A percentile compares a stretch with the other conserved stretches of the same genome.
phyloP scores from a whole-genome alignment of 2,797 vertebrate species.

The Nothura maculosa region DNA sequence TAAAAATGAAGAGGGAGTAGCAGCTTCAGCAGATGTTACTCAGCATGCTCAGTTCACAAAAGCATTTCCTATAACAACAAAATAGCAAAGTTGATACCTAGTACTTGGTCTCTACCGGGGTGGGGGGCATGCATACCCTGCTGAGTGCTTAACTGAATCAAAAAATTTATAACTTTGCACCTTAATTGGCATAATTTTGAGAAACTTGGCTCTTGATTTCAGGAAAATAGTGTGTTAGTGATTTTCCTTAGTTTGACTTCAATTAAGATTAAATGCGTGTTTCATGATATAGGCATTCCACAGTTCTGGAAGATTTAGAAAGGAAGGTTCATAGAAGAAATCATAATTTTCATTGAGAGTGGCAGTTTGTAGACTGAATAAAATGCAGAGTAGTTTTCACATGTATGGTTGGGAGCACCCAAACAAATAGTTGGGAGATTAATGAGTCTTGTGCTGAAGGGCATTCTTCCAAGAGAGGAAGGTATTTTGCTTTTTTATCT shows the following conservation, averaged over 20 bases:
- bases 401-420: neutral
- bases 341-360: neutral
- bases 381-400: conserved; percentile 1
- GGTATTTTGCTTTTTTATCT: conserved; percentile 57
- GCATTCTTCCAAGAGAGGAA: conserved; percentile 52
- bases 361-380: neutral
- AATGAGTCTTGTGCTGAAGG: conserved; percentile 42
- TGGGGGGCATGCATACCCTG: neutral
- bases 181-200: neutral
- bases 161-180: neutral
- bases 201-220: neutral
- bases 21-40: conserved; percentile 44
- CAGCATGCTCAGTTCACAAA: neutral
- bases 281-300: neutral
- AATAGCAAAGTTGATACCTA: conserved; percentile 22
- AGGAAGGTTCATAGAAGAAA: neutral
- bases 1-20: neutral
- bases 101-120: neutral
- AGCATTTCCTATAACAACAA: neutral
- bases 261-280: neutral
- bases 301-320: neutral
- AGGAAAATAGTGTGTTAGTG: neutral
- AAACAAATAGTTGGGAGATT: conserved; percentile 47
- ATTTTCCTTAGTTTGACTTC: neutral
- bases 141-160: neutral